Evolutionary conservation across 2,888 invertebrate species (phyloP).

Genomic region (Drosophila peninsularis): DNA sequence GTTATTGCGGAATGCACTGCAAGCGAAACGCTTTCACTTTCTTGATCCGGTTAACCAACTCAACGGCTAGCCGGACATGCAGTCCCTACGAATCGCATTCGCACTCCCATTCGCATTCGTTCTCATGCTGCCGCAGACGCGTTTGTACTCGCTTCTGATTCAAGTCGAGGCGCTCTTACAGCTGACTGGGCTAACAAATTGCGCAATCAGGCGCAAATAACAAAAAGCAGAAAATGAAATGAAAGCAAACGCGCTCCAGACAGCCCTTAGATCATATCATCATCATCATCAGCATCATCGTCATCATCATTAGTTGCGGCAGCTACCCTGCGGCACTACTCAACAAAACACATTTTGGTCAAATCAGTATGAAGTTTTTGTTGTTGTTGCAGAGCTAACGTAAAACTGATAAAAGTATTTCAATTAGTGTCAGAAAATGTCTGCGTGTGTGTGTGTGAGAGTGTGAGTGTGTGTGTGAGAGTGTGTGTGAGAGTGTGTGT

Average conservation of each 20-base stretch:
- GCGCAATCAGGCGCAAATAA: conserved; percentile 77
- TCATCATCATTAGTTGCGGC: conserved; percentile 6
- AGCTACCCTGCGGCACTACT: conserved; percentile 33
- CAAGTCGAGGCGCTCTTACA: conserved; percentile 47
- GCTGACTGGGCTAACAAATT: conserved; percentile 68
- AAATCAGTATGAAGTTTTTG: conserved; percentile 19
- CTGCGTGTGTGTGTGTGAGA: neutral
- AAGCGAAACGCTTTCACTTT: conserved; percentile 52
- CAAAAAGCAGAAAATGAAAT: conserved; percentile 58
- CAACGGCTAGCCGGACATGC: conserved; percentile 3
- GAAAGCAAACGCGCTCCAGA: conserved; percentile 42
- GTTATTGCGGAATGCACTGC: conserved; percentile 8
- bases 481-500: conserved; percentile 1
- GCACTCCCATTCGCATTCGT: conserved; percentile 9
- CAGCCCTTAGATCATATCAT: conserved; percentile 78
- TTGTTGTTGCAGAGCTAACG: conserved; percentile 31
- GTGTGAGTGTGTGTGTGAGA: neutral
- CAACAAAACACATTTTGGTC: conserved; percentile 27
- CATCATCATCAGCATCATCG: conserved; percentile 8
- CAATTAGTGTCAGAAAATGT: conserved; percentile 75
- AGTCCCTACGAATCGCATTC: neutral
- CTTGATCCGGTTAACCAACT: conserved; percentile 41
- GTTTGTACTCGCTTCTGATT: conserved; percentile 22
- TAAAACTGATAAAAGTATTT: conserved; percentile 75
- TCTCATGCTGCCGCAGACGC: neutral